Evolutionary conservation across 2,888 invertebrate species (phyloP).

Genomic region (Scaptomyza reducta): DNA sequence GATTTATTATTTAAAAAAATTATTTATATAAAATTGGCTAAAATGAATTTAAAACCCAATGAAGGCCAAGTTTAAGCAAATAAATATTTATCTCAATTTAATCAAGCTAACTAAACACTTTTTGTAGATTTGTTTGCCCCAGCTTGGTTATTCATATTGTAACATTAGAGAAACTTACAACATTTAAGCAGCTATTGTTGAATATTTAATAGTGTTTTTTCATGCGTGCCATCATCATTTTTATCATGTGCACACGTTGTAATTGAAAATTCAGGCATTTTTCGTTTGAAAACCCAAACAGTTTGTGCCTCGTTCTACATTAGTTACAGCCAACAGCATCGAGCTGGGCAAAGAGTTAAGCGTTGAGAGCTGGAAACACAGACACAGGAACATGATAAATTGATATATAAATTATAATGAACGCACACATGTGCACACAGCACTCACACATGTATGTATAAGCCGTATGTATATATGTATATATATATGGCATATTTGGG

Average conservation of each 20-base stretch:
- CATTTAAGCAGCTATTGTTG: constrained; percentile 32
- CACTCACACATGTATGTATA: too few species aligned
- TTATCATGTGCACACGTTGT: constrained; percentile 52
- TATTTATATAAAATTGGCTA: background rate
- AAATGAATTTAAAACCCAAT: constrained; percentile 13
- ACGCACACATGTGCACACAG: constrained; percentile 51
- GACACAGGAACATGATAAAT: constrained; percentile 67
- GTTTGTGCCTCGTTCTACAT: constrained; percentile 55
- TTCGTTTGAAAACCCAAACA: constrained; percentile 55
- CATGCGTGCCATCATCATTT: constrained; percentile 36
- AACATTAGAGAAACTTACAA: background rate
- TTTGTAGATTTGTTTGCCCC: background rate
- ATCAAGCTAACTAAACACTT: background rate
- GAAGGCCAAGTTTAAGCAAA: constrained; percentile 12
- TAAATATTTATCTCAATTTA: too few species aligned
- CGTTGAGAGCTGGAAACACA: constrained; percentile 3
- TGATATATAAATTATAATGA: constrained; percentile 77
- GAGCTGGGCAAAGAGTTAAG: background rate
- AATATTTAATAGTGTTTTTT: constrained; percentile 56
- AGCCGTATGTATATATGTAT: background rate
- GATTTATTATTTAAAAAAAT: background rate
- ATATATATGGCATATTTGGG: background rate
- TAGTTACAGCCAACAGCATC: constrained; percentile 43
- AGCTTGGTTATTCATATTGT: background rate
- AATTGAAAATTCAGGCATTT: constrained; percentile 71